Evolutionary conservation across 2,888 invertebrate species (phyloP), one percentile per base, ranked within the genome.

Genomic region (Mayetiola destructor): DNA sequence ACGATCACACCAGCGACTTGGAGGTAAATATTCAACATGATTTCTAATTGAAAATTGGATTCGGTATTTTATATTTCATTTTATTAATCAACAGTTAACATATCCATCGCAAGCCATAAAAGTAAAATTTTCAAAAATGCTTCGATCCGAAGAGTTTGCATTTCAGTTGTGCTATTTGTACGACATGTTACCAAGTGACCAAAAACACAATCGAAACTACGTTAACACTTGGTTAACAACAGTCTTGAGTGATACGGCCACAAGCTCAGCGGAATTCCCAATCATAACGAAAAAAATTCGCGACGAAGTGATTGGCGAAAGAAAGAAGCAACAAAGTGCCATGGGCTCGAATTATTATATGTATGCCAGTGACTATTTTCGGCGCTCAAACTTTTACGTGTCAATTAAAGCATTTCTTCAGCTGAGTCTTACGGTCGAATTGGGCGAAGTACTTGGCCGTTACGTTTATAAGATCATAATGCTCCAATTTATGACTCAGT

Each of bases 331-430:
- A 12, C 9, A 35, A 35, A 35, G 35, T 35, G 9, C 35, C n/a
- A n/a, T n/a, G n/a, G n/a, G n/a, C n/a, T n/a, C n/a, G n/a, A n/a
- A n/a, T n/a, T n/a, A n/a, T n/a, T n/a, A n/a, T n/a, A n/a, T n/a
- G n/a, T n/a, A n/a, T n/a, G n/a, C n/a, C n/a, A n/a, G n/a, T n/a
- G 8, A 16, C 30, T 36, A 16, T 10, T 55, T 55, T 37, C 37
- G 55, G 20, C 55, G 55, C 20, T 55, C 55, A 23, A 35, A 20
- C 23, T 36, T 55, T 14, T 55, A 55, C n/a, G 23, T 55, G 37
- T 3, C 14, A 1, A 3, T 21, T 3, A 55, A 55, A n/a, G 21
- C n/a, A 16, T 23, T 55, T 1, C 12, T 55, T 2, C 55, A 55
- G 9, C 55, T 21, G 6, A 37, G 27, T 21, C 16, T 55, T 1